Base-by-base conservation (phyloP, 2,113 vertebrate species). In the Vulpes ferrilata region DNA sequence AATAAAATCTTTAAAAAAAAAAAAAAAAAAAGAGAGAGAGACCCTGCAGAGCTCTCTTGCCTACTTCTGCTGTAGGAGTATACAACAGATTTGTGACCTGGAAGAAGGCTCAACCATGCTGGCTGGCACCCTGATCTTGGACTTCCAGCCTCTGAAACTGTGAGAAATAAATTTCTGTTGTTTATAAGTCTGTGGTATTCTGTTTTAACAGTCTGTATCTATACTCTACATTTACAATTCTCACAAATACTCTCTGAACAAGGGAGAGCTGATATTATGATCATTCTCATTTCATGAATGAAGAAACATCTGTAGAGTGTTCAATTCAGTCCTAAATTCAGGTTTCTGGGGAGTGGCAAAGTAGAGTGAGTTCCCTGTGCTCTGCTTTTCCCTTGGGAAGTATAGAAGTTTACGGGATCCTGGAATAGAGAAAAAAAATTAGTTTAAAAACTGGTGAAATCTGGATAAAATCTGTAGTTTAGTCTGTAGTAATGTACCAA, bases 341-440 rank as follows among this genome's bases (percentile, higher is more conserved):
- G 51, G 48, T 91, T 91, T 84, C 81, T 53, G 91, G 53, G 11
- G 71, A 55, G 6, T 51, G 53, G 35, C 35, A 65, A 62, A 88
- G 3, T 8, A 73, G 60, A 15, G 11, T 25, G 74, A 78, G 23
- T 79, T 78, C 13, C 86, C 81, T 82, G 27, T 1, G n/a, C 20
- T 83, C 23, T 71, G 23, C n/a, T 88, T 93, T 96, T 60, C 16
- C 22, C 27, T 32, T n/a, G 48, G 83, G 55, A 96, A 87, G 17
- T 25, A 74, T 32, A 78, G 69, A 92, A 91, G 73, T 3, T 13
- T 57, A 19, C 16, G 17, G 30, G 30, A 79, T 84, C 32, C 62
- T 65, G 35, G 62, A 74, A 71, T 2, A 67, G 35, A 74, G 85
- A 79, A 64, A 59, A 67, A 15, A 90, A 12, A 86, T 22, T 74